Conservation (phyloP, 2,888 invertebrate genomes). For the Cosmia trapezina region DNA sequence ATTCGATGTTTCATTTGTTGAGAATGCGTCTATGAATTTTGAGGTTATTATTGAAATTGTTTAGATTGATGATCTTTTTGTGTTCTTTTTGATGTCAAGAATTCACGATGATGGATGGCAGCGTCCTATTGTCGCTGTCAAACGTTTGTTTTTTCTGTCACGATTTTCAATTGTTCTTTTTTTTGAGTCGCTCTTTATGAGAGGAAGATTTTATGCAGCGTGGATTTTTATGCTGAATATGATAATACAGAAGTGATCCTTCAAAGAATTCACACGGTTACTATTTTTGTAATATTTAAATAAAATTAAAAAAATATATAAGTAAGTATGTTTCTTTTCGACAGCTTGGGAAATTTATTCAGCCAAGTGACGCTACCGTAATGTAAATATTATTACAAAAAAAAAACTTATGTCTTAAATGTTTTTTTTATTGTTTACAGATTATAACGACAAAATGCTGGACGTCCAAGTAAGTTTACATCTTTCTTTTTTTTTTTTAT, state of each 20-base stretch:
- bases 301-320: background rate
- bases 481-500: background rate
- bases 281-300: background rate
- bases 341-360: background rate
- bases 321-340: background rate
- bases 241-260: background rate
- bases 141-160: background rate
- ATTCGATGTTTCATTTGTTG: background rate
- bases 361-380: background rate
- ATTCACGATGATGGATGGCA: background rate
- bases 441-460: background rate
- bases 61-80: background rate
- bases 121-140: background rate
- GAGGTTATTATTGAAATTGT: background rate
- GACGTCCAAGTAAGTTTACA: conserved; percentile 24
- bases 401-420: too few relatives aligned
- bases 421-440: conserved; percentile 18
- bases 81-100: background rate
- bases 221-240: background rate
- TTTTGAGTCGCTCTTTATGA: background rate
- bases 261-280: background rate
- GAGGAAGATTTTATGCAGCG: background rate
- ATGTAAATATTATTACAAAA: too few relatives aligned
- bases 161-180: background rate
- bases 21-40: background rate